Conservation (phyloP, 2,113 vertebrate genomes). For the Oncorhynchus masou region DNA sequence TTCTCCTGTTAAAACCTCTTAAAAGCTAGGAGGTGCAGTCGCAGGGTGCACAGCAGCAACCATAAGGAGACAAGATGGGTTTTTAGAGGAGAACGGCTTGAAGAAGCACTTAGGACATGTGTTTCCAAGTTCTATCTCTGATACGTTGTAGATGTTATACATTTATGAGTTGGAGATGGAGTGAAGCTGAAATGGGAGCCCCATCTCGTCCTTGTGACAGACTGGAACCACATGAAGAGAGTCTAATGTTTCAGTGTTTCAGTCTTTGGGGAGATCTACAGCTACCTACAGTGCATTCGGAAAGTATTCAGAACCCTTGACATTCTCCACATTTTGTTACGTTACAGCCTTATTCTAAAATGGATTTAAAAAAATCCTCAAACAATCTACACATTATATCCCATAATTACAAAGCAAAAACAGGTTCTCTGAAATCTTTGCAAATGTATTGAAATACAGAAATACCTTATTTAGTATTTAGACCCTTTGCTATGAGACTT, state of each 20-base stretch:
- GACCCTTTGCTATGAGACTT: no score
- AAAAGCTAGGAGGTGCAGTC: constrained; percentile 10
- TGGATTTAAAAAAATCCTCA: no score
- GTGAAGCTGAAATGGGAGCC: neutral
- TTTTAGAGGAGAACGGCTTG: neutral
- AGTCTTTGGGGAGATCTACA: constrained; percentile 21
- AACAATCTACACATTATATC: no score
- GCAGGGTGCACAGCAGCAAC: neutral
- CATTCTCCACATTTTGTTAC: no score
- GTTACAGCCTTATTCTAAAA: no score
- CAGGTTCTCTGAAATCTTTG: no score
- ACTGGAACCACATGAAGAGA: constrained; percentile 1
- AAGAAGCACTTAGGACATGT: neutral
- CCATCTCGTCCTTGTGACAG: neutral
- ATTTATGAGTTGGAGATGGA: constrained; percentile 7
- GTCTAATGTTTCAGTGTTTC: neutral
- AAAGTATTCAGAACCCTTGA: no score
- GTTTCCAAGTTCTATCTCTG: neutral
- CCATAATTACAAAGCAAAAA: no score
- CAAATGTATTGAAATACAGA: no score
- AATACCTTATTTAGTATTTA: no score
- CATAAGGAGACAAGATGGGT: neutral
- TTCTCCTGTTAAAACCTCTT: constrained; percentile 33
- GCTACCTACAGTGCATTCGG: neutral
- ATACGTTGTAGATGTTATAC: neutral